Conservation (phyloP, 2,797 vertebrate species). For the Myripristis murdjan region DNA sequence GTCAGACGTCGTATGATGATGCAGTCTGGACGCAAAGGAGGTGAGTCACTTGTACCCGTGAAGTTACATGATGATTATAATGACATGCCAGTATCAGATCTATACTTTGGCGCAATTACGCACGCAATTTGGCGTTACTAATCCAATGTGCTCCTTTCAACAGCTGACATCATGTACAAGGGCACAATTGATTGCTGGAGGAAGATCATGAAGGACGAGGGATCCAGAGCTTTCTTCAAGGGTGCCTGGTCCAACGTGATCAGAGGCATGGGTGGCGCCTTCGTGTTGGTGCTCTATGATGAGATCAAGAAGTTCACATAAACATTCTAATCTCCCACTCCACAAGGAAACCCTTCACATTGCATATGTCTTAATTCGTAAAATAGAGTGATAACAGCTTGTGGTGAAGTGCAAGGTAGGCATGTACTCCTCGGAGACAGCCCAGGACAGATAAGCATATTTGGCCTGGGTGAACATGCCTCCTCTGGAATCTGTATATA, state of each 20-base stretch:
- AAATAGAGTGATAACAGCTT: conserved; percentile 84
- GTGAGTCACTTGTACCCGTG: conserved; percentile 79
- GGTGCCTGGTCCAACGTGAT: conserved; percentile 99
- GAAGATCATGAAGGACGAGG: conserved; percentile 98
- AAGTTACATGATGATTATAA: background rate
- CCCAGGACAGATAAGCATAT: conserved; percentile 33
- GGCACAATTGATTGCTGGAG: conserved; percentile 98
- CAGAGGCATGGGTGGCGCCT: conserved; percentile 98
- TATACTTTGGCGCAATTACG: background rate
- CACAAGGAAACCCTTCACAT: conserved; percentile 71
- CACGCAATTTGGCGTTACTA: background rate
- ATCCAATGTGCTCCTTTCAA: conserved; percentile 46
- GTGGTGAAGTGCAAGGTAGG: conserved; percentile 78
- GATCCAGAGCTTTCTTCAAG: conserved; percentile 96
- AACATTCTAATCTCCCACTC: conserved; percentile 65
- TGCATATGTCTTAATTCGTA: conserved; percentile 85
- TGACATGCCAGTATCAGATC: background rate
- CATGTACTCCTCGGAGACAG: conserved; percentile 58
- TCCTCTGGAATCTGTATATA: conserved; percentile 72
- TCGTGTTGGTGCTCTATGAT: conserved; percentile 98
- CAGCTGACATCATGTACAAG: conserved; percentile 99
- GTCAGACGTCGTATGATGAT: conserved; percentile 99
- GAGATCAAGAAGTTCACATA: conserved; percentile 97
- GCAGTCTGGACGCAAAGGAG: conserved; percentile 99
- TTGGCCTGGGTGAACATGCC: conserved; percentile 35